Conservation (phyloP, 1,140 invertebrate genomes). For the Drosophila sechellia region DNA sequence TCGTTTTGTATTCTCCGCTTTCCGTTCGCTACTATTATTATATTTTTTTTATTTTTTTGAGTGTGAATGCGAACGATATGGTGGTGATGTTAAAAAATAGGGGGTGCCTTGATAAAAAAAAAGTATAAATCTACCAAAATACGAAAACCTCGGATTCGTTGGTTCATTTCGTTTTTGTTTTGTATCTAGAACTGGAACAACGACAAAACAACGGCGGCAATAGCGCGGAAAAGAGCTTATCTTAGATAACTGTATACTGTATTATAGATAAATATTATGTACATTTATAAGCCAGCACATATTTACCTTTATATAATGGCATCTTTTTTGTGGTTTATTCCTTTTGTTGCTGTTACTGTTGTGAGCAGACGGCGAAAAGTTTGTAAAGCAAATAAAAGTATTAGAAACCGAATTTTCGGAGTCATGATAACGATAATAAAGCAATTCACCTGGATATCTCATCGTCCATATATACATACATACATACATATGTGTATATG, state of each 20-base stretch:
- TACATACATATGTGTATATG: neutral
- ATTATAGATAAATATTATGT: constrained; percentile 55
- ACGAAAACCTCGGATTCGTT: neutral
- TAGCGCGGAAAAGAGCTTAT: constrained; percentile 46
- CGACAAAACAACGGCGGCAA: constrained; percentile 17
- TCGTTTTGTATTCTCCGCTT: constrained; percentile 17
- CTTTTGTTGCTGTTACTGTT: constrained; percentile 7
- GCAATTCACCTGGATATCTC: constrained; percentile 38
- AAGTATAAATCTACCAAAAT: neutral
- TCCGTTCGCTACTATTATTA: constrained; percentile 23
- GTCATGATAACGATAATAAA: constrained; percentile 42
- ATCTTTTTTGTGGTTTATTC: constrained; percentile 1
- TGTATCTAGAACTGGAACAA: constrained; percentile 30
- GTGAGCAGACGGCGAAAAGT: constrained; percentile 5
- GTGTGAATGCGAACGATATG: constrained; percentile 29
- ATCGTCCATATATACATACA: neutral
- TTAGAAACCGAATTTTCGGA: constrained; percentile 33
- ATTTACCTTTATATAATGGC: constrained; percentile 26
- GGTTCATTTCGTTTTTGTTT: constrained; percentile 6
- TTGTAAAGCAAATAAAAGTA: constrained; percentile 43
- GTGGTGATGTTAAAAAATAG: constrained; percentile 41
- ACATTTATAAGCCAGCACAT: constrained; percentile 42
- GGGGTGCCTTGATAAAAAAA: constrained; percentile 37
- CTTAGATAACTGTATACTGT: constrained; percentile 60
- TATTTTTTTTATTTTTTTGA: constrained; percentile 11